These are phyloP conservation scores for Xylocopa sonorina DNA, from an alignment of 1,140 invertebrate species.

Conservation along the genomic window DNA sequence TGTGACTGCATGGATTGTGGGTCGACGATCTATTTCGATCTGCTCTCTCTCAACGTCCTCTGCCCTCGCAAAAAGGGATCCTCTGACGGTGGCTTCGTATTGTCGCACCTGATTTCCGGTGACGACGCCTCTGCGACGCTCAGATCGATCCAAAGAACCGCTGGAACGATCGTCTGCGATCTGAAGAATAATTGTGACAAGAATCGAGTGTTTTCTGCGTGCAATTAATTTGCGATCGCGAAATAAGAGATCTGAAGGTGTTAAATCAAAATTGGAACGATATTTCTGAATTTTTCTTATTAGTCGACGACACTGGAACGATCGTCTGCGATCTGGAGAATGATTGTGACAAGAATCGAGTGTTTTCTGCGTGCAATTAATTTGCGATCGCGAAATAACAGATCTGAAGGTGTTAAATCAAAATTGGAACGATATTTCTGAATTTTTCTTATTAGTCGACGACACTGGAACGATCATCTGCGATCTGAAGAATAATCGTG, in stretches of 20 bases:
- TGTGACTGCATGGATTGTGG: slow-evolving; percentile 67
- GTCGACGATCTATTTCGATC: slow-evolving; percentile 75
- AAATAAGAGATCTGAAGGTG: not conserved
- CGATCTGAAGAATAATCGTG: not conserved
- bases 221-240: not conserved
- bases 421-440: not conserved
- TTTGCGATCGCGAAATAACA: not conserved
- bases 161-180: not conserved
- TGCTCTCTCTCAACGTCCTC: slow-evolving; percentile 62
- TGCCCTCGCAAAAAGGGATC: slow-evolving; percentile 53
- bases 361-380: slow-evolving; percentile 6
- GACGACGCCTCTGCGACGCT: not conserved
- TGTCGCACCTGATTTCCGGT: slow-evolving; percentile 22
- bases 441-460: not conserved
- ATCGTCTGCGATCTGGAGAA: too few species aligned
- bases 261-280: not conserved
- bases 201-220: not conserved
- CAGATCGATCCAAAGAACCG: not conserved
- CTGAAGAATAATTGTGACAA: not conserved
- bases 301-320: too few species aligned
- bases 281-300: too few species aligned
- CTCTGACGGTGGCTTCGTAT: not conserved
- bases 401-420: not conserved
- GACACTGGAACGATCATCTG: too few species aligned
- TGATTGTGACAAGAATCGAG: not conserved